Base-by-base conservation (phyloP, 1,140 invertebrate species). In the Trichogramma pretiosum region DNA sequence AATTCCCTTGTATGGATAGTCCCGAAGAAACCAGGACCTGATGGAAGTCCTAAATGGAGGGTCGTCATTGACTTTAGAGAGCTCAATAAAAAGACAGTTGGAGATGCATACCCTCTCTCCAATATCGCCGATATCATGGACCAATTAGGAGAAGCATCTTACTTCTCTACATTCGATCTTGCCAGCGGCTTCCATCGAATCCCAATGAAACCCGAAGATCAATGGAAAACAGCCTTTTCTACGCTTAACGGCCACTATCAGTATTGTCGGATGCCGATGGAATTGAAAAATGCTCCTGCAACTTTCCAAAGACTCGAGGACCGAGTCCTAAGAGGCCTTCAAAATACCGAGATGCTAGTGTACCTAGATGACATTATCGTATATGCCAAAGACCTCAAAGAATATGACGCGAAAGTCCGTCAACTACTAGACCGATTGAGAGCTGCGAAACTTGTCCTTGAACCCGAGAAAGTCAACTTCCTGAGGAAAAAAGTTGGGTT, bases 221-320 rank as follows among this genome's bases (percentile, higher is more conserved):
- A 19, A 2, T 11, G 2, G 5, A 33, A 43, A 22, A 43, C 72
- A 0, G 71, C 67, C 1, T n/a, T n/a, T n/a, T n/a, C n/a, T n/a
- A n/a, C n/a, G n/a, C n/a, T n/a, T n/a, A n/a, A n/a, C n/a, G n/a
- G 74, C 74, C 45, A 54, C 45, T 1, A 62, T 57, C 3, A 72
- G 40, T 74, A 54, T 47, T 55, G 52, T 3, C 30, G 18, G 5
- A 43, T 32, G 40, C 28, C 40, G 4, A 32, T 42, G 19, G 40
- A 11, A 21, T 33, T 42, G 3, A 18, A 21, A 32, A 34, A 44
- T 23, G 32, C 16, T 4, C 32, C 41, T 2, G 30, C 19, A 34
- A 34, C 14, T 2, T 34, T 44, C 19, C 40, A 30, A 32, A 3
- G 26, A 21, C 2, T 32, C 3, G 21, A 32, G 26, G 28, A 42